Evolutionary conservation across 2,888 invertebrate genomes (phyloP), one percentile per base, ranked within the genome.

Genomic region (Drosophila fulvimacula): DNA sequence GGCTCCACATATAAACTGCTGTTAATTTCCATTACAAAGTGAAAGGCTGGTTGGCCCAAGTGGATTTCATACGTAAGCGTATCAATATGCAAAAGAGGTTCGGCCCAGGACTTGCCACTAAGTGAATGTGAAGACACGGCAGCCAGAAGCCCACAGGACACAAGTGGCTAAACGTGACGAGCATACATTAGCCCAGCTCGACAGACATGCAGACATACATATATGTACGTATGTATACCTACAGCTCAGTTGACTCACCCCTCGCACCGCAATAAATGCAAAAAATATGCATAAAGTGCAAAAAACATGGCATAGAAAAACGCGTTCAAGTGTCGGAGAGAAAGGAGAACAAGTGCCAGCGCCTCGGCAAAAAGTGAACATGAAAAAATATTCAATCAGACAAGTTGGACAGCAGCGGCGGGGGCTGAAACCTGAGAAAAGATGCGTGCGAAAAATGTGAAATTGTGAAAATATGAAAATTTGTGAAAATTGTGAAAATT

Each of bases 161-260:
- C 89, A 89, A 89, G 88, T 90, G 81, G 88, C 89, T 82, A 83
- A 85, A 89, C 88, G 88, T 89, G 88, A 90, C 85, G 77, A 74
- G 89, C 82, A 89, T 89, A 87, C 76, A 87, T 86, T 86, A 87
- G 71, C 64, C 38, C 53, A 55, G 36, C 55, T 19, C 56, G n/a
- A 34, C 53, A 57, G 5, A 15, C 19, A 21, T 6, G 9, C 24
- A 46, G 6, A 15, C 15, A 44, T 9, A n/a, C 3, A 36, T 5
- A 17, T 32, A 24, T 46, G 27, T 27, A 24, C 30, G 17, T 46
- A 15, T 7, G 19, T 49, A 4, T 21, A 46, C 30, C 9, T 9
- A 13, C 19, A 10, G 32, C 49, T 34, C 21, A 10, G 19, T 19
- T 9, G 15, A 3, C n/a, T 9, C n/a, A n/a, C 51, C 36, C 36